phyloP scores from a whole-genome alignment of 2,113 vertebrate genomes.

The Neogale vison region DNA sequence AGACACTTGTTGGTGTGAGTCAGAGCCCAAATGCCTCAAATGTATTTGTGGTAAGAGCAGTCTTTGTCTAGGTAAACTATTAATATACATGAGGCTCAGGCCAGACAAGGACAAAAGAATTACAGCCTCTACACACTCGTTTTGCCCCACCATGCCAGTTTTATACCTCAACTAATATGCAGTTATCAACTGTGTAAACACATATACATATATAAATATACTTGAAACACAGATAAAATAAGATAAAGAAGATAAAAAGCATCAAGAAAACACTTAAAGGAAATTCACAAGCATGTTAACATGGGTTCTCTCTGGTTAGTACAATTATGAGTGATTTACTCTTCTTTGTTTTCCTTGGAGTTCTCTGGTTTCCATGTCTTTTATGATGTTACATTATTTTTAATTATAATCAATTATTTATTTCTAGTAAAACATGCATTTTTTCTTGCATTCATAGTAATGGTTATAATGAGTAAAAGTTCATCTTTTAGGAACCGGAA shows the following conservation, averaged over 20 bases:
- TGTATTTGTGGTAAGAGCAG: background rate
- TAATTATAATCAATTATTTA: background rate
- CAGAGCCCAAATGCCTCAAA: background rate
- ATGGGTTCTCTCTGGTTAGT: background rate
- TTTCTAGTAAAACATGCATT: background rate
- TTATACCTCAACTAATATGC: background rate
- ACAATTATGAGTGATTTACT: background rate
- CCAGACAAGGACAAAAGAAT: background rate
- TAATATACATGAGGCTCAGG: background rate
- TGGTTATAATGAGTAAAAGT: background rate
- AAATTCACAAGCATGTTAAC: slow-evolving; percentile 25
- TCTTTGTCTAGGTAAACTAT: background rate
- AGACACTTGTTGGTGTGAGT: background rate
- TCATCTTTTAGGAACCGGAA: background rate
- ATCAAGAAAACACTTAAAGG: slow-evolving; percentile 6
- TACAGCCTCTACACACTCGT: background rate
- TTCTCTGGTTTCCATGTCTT: background rate
- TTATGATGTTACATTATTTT: background rate
- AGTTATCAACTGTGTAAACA: background rate
- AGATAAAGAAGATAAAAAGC: background rate
- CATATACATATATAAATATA: background rate
- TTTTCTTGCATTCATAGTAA: slow-evolving; percentile 20
- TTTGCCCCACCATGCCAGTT: background rate
- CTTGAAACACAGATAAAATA: background rate
- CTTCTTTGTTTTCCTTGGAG: background rate